Evolutionary conservation across 2,113 vertebrate genomes (phyloP), one percentile per base, ranked within the genome.

Genomic region (Pangasianodon hypophthalmus): DNA sequence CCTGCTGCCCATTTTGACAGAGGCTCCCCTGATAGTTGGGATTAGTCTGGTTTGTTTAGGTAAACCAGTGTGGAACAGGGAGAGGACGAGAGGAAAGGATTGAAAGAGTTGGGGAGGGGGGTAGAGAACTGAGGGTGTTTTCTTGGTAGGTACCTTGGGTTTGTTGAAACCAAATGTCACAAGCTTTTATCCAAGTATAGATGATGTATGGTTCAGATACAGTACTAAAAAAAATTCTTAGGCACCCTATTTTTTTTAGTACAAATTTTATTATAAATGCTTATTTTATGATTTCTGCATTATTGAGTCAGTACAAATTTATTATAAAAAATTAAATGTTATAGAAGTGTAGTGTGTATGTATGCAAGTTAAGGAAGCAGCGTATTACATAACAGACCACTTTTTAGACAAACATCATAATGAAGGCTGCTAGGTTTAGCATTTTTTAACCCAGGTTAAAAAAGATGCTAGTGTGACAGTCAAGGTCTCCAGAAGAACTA

Each of bases 1-100:
- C 97, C 97, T 97, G 97, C 97, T 97, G 98, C 97, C 97, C 98
- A 97, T 98, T 99, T 99, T 99, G 98, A 99, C 98, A 99, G 97
- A 97, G 97, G 96, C 97, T 98, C 97, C 98, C 97, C 98, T 96
- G 98, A 99, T 97, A 98, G 97, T 98, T 98, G 96, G 98, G 98
- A 99, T 99, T 99, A 99, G 98, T 97, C 96, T 96, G 97, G 98
- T 97, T 98, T 99, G 98, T 99, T 99, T 99, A 98, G 98, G 98
- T 99, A 98, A 99, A 99, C 98, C 97, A 97, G 97, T 93, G 93
- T 94, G 95, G 75, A 85, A 52, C 16, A 52, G 16, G 19, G 62
- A 52, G 19, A 19, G 9, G 14, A 67, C 7, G 29, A 64, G 41
- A 19, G 50, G 32, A 10, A 44, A 46, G 26, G 7, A 56, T 50